Evolutionary conservation across 1,140 invertebrate genomes (phyloP).

Genomic region (Papilio machaon): DNA sequence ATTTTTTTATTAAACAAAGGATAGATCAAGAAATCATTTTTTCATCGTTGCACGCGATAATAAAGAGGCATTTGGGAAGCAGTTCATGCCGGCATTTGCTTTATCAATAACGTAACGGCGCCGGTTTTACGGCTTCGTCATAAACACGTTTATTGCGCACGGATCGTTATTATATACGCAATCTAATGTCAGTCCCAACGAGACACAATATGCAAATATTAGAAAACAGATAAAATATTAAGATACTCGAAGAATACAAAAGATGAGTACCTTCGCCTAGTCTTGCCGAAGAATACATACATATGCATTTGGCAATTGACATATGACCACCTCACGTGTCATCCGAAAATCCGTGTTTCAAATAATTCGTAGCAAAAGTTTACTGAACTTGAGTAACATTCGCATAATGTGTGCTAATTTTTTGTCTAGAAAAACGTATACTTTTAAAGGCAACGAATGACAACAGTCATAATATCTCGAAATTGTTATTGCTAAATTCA

Average conservation of each 20-base stretch:
- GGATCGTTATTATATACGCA: background rate
- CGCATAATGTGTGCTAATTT: background rate
- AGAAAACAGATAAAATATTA: too few species aligned
- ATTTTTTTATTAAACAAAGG: background rate
- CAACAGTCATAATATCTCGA: background rate
- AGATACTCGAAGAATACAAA: too few species aligned
- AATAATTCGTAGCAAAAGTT: background rate
- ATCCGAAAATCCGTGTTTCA: background rate
- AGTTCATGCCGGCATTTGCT: background rate
- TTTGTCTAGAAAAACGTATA: background rate
- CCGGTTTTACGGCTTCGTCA: constrained; percentile 11
- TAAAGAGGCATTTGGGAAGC: constrained; percentile 9
- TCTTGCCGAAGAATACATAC: too few species aligned
- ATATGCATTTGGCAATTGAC: too few species aligned
- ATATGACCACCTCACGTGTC: too few species aligned
- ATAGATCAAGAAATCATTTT: background rate
- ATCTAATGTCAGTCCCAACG: background rate
- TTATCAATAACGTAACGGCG: constrained; percentile 10
- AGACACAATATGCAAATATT: background rate
- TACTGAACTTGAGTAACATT: background rate
- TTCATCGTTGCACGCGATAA: background rate
- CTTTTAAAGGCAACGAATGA: background rate
- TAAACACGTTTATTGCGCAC: constrained; percentile 10
- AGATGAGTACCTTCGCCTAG: too few species aligned
- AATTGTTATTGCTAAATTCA: background rate